Conservation (phyloP, 2,797 vertebrate species). For the Pyrocephalus nanus region DNA sequence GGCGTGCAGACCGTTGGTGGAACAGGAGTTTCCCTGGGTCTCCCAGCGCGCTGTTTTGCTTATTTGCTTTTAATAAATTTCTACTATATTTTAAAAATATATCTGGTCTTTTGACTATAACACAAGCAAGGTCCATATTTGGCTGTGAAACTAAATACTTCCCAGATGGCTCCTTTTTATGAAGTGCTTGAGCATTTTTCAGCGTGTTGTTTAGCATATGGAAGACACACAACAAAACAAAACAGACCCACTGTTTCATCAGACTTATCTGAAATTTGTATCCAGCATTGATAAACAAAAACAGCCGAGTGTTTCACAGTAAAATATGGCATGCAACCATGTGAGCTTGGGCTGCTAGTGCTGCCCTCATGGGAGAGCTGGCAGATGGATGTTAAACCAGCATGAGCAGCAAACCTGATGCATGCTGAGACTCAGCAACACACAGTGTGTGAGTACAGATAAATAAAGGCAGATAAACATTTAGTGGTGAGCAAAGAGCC, state of each 20-base stretch:
- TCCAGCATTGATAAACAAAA: neutral
- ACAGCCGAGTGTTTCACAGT: neutral
- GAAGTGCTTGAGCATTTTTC: neutral
- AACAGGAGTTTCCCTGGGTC: too few relatives aligned
- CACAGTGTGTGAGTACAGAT: neutral
- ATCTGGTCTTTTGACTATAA: too few relatives aligned
- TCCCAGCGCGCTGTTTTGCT: too few relatives aligned
- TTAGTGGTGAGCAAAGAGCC: neutral
- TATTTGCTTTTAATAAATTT: too few relatives aligned
- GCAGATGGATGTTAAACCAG: neutral
- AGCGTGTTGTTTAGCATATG: neutral
- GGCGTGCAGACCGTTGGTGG: too few relatives aligned
- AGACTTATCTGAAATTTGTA: neutral
- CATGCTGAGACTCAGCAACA: neutral
- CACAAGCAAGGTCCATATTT: neutral
- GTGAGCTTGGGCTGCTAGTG: neutral
- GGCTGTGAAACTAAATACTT: neutral
- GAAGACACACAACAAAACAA: neutral
- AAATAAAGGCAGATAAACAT: neutral
- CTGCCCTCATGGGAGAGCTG: neutral
- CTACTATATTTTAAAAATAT: too few relatives aligned
- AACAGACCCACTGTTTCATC: neutral
- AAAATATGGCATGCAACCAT: neutral
- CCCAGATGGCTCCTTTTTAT: neutral
- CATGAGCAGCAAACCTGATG: neutral